Conservation (phyloP, 2,113 vertebrate genomes). For the Antechinus stuartii region DNA sequence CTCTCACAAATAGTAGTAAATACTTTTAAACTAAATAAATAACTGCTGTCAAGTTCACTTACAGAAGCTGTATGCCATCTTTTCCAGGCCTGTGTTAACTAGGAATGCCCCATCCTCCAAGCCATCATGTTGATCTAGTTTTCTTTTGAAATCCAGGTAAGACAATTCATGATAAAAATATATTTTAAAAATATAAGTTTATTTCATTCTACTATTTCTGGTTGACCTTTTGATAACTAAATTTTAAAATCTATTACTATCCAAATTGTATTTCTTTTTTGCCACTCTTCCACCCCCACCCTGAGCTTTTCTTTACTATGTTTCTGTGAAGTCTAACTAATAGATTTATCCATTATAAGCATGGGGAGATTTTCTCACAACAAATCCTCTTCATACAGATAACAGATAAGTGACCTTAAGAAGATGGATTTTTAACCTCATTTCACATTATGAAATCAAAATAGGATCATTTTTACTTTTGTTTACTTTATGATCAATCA, state of each 20-base stretch:
- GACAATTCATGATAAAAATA: constrained; percentile 55
- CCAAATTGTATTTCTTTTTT: background rate
- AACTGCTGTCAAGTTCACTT: constrained; percentile 87
- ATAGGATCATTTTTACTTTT: constrained; percentile 62
- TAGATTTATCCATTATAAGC: constrained; percentile 29
- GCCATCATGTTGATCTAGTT: background rate
- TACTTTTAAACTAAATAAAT: constrained; percentile 90
- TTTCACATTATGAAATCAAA: constrained; percentile 59
- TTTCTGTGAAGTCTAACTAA: constrained; percentile 64
- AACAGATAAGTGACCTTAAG: constrained; percentile 21
- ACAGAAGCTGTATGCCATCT: constrained; percentile 85
- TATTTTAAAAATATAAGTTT: constrained; percentile 23
- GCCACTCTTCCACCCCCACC: background rate
- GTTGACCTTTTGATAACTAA: constrained; percentile 36
- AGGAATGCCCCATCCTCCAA: constrained; percentile 63
- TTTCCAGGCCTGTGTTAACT: constrained; percentile 78
- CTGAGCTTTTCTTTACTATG: constrained; percentile 55
- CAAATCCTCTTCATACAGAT: constrained; percentile 44
- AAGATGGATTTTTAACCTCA: constrained; percentile 14
- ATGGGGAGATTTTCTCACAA: constrained; percentile 11
- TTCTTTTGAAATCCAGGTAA: constrained; percentile 74
- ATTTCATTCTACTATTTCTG: constrained; percentile 62
- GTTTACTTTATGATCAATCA: constrained; percentile 64
- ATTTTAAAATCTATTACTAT: constrained; percentile 42
- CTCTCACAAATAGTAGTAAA: constrained; percentile 89